Evolutionary conservation across 2,113 vertebrate genomes (phyloP), one percentile per base, ranked within the genome.

Genomic region (Oenanthe melanoleuca): DNA sequence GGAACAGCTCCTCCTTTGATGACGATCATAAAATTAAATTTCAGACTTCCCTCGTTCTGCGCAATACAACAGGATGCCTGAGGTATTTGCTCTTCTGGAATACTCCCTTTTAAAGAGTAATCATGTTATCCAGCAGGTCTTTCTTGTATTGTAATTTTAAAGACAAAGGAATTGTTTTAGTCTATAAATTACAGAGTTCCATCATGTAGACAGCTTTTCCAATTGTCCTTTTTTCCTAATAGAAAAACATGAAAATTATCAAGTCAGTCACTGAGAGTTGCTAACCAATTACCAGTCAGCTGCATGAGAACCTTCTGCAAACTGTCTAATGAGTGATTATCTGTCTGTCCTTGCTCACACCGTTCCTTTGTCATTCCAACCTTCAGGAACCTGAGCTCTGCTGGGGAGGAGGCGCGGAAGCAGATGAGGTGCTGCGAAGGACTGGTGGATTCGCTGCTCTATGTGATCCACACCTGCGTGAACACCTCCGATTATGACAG

Each of bases 1-100:
- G 99, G 99, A 99, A 98, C 98, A 99, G 98, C 96, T 98, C 99
- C 92, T 98, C 99, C 94, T 99, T 99, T 53, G 99, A 99, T 67
- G 99, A 99, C 28, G 99, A 99, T 97, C 99, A 99, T 95, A 99
- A 99, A 98, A 98, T 99, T 33, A 99, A 99, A 93, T 99, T 99
- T 91, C 99, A 99, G 97, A 98, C 99, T 52, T 99, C 99, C 33
- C 98, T 99, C 13, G 99, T 99, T 89, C 97, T 99, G 33, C 99
- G 99, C 94, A 99, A 99, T 92, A 99, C 99, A 13, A 98, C 99
- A 7, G 99, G 99, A 92, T 99, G 99, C 92, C 97, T 99, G 83
- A 99, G 99, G 99, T 99, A 98, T 97, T 12, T 45, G 37, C 89
- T 56, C 24, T 52, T 87, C 29, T 66, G 33, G 64, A 67, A 85